phyloP scores from a whole-genome alignment of 1,140 invertebrate genomes.

The Drosophila parvula region DNA sequence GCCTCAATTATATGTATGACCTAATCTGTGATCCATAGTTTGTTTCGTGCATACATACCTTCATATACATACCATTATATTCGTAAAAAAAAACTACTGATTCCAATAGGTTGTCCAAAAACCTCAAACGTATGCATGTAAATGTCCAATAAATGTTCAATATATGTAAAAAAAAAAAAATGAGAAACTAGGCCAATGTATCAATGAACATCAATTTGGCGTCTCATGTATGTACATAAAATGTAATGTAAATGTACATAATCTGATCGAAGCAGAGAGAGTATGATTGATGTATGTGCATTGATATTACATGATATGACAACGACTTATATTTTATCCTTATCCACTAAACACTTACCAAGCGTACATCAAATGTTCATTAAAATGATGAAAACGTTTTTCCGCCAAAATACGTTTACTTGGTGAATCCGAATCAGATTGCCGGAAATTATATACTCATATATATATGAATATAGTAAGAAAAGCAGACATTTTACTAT shows the following conservation, averaged over 20 bases:
- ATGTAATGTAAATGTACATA: conserved; percentile 27
- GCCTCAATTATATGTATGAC: conserved; percentile 5
- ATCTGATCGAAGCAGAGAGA: background rate
- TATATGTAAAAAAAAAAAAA: conserved; percentile 26
- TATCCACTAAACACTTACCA: background rate
- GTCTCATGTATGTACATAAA: conserved; percentile 31
- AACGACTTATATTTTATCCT: background rate
- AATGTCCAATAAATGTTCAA: conserved; percentile 30
- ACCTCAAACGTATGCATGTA: conserved; percentile 45
- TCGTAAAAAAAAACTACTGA: background rate
- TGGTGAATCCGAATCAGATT: conserved; percentile 7
- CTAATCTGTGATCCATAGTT: conserved; percentile 3
- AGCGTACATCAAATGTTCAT: background rate
- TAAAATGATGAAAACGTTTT: background rate
- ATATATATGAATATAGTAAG: background rate
- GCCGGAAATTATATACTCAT: background rate
- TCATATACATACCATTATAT: conserved; percentile 6
- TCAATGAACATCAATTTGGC: conserved; percentile 1
- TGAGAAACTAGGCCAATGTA: background rate
- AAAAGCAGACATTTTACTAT: background rate
- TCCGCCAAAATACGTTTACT: background rate
- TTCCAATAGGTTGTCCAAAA: background rate
- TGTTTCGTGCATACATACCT: conserved; percentile 5
- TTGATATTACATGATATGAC: background rate
- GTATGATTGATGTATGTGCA: conserved; percentile 4